Base-by-base conservation (phyloP, 2,888 invertebrate genomes). In the Nudaria mundana region DNA sequence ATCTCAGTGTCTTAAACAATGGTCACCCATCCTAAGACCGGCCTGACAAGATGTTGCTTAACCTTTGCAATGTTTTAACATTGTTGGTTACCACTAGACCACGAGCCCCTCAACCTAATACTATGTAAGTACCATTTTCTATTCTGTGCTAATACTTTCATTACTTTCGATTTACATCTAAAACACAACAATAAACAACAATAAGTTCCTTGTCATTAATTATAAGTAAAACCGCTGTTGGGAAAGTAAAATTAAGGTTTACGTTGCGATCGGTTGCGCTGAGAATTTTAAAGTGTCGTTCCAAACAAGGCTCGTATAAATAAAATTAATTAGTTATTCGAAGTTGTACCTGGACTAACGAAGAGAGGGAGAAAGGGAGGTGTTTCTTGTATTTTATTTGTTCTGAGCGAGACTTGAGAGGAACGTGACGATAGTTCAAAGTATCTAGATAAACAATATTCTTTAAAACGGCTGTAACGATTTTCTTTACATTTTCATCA, bases 271-370 rank as follows among this genome's bases (percentile, higher is more conserved):
- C 49, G 46, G 47, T 32, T 40, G 45, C 41, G 44, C 26, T 25
- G 35, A 56, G 58, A 59, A 59, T 59, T 59, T 54, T 54, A 48
- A 58, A 59, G 54, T 40, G 42, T 41, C 49, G 56, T 44, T 47
- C 44, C 43, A 54, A 57, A 52, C 48, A 53, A 40, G 48, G 37
- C 32, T 43, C 49, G 35, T 41, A 40, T 37, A 61, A 61, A 61
- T 62, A 61, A 55, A 61, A 61, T 61, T 57, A 61, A 61, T 61
- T 61, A 61, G 57, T 59, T 52, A 61, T 61, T 61, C 58, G 49
- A 50, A 51, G 46, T 45, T 39, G 58, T 58, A 61, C 60, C 60
- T 61, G 61, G 36, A 29, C 54, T 61, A 61, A 61, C 60, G 61
- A 61, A 48, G 45, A 44, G 48, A 38, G 20, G n/a, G 20, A 22